These are phyloP conservation scores for Indicator indicator DNA, from an alignment of 2,113 vertebrate genomes.

Conservation along the genomic window DNA sequence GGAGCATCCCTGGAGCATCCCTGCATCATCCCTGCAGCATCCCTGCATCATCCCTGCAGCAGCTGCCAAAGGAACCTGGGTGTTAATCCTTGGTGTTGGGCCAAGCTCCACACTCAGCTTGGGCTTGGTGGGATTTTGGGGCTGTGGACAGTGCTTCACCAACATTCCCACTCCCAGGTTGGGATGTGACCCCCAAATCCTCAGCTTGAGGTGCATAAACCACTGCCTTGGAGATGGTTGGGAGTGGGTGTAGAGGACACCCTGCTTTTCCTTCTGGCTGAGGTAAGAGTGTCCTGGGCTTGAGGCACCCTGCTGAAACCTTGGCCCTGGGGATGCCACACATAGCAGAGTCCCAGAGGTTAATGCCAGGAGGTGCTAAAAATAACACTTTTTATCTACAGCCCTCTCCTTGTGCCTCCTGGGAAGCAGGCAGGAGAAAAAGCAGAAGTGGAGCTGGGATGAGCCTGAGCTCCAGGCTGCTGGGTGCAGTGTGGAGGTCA, in stretches of 20 bases:
- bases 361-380: not conserved
- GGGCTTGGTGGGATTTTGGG: accelerated
- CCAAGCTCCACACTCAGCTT: accelerated
- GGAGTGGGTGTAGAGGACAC: accelerated
- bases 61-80: not conserved
- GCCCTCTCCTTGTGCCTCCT: not conserved
- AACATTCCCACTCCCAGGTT: accelerated
- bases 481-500: accelerated
- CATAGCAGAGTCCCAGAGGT: not conserved
- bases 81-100: accelerated
- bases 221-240: not conserved
- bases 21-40: not conserved
- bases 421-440: not conserved
- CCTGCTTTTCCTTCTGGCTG: not conserved
- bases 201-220: not conserved
- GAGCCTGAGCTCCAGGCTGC: accelerated
- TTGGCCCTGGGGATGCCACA: not conserved
- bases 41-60: not conserved
- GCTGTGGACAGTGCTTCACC: accelerated
- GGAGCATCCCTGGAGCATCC: not conserved
- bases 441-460: accelerated
- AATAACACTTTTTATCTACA: not conserved
- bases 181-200: not conserved
- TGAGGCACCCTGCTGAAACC: not conserved
- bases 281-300: not conserved